Percentiles rank a stretch among this genome's conserved stretches.
Conservation (phyloP, 2,888 invertebrate genomes). For the Ormyrus labotus region DNA sequence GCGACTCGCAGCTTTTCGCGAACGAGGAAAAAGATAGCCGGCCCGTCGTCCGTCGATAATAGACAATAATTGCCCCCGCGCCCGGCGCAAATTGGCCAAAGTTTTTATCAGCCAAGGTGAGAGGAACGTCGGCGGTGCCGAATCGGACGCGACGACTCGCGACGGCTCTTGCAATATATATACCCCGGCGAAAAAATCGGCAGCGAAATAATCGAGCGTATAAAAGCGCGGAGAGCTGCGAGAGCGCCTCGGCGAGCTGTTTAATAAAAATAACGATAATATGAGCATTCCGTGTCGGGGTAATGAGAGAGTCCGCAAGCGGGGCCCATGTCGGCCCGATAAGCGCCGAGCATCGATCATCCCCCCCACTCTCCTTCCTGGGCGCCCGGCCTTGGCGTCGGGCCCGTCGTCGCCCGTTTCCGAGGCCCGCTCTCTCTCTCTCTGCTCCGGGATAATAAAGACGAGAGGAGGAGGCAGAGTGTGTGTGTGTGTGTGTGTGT, state of each 20-base stretch:
- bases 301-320: slow-evolving; percentile 66
- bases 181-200: background rate
- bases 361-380: slow-evolving; percentile 47
- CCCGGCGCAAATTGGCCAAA: slow-evolving; percentile 11
- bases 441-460: slow-evolving; percentile 63
- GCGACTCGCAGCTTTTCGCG: background rate
- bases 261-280: slow-evolving; percentile 75
- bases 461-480: slow-evolving; percentile 59
- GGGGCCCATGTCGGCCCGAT: slow-evolving; percentile 63
- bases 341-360: slow-evolving; percentile 63
- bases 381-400: slow-evolving; percentile 37
- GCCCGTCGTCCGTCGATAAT: slow-evolving; percentile 1
- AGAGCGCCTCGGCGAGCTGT: slow-evolving; percentile 57
- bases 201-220: background rate
- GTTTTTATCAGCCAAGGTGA: background rate
- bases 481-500: slow-evolving; percentile 11
- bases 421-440: slow-evolving; percentile 38
- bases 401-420: slow-evolving; percentile 25
- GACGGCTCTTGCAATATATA: background rate
- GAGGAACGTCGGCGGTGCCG: no score
- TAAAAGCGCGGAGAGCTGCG: background rate
- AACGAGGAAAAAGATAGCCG: background rate
- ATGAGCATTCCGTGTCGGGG: slow-evolving; percentile 74
- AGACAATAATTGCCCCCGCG: background rate
- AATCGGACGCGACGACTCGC: no score